Evolutionary conservation across 2,113 vertebrate species (phyloP), one percentile per base, ranked within the genome.

Genomic region (Barnardius zonarius): DNA sequence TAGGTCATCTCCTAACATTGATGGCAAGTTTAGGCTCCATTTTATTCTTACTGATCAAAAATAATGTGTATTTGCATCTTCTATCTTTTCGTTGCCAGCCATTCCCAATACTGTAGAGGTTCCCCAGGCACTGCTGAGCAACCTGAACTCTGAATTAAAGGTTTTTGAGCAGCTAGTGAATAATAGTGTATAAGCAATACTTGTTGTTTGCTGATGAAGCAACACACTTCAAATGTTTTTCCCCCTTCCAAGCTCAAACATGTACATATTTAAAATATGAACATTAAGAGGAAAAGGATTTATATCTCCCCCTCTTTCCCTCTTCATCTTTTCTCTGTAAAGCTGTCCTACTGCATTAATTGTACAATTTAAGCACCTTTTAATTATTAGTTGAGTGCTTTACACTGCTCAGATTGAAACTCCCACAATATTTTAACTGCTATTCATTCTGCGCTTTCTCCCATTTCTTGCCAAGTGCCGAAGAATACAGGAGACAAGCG

Each of bases 401-500:
- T 68, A 25, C 77, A 19, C 25, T 33, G 27, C 59, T 86, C 13
- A 24, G 43, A 20, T 74, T 54, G 43, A 83, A 78, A 66, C 23
- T 73, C 8, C 24, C 28, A 27, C 16, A 2, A 8, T 28, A 46
- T 30, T 77, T 70, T 86, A 77, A 37, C 46, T 48, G 11, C 25
- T 33, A 62, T 28, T 95, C 27, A 84, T 73, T 85, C 57, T 46
- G 27, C 87, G 8, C 90, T 96, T 90, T 92, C 13, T 97, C 88
- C 76, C 8, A 5, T 95, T 89, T 82, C 41, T 49, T 48, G 24
- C 43, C 11, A 97, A 99, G 99, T 99, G 97, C 99, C 99, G 9
- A 99, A 99, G 97, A 99, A 98, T 55, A 97, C 99, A 8, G 96
- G 98, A 67, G 99, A 99, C 92, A 98, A 98, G 73, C 98, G 99